Conservation (phyloP, 2,797 vertebrate species). For the Poecilia wingei region DNA sequence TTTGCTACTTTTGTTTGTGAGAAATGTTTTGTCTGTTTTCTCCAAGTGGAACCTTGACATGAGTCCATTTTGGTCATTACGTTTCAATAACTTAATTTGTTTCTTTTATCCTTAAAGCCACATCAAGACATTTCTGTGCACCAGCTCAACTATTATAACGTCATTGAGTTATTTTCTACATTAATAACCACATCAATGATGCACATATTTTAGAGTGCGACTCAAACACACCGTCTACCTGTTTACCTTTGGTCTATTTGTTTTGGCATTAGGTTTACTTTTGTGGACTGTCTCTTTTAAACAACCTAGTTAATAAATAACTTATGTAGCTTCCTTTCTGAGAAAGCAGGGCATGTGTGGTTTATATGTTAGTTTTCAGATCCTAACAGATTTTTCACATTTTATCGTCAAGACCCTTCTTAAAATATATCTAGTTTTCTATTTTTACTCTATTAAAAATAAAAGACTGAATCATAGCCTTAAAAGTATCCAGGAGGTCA, state of each 20-base stretch:
- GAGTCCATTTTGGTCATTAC: not conserved
- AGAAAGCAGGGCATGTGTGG: not conserved
- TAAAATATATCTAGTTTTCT: not conserved
- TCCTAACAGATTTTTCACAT: not conserved
- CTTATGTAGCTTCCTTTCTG: not conserved
- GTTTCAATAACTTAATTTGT: no score
- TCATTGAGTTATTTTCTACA: not conserved
- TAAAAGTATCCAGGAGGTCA: not conserved
- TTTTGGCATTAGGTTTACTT: not conserved
- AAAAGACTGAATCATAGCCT: not conserved
- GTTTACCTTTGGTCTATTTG: not conserved
- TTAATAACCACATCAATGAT: not conserved
- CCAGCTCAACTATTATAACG: not conserved
- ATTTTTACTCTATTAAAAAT: not conserved
- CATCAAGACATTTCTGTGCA: not conserved
- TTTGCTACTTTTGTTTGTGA: not conserved
- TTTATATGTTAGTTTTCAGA: not conserved
- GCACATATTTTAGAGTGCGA: not conserved
- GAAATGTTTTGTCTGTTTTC: not conserved
- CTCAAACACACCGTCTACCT: not conserved
- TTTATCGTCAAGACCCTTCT: not conserved
- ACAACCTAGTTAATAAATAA: constrained; percentile 7
- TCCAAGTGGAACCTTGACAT: not conserved
- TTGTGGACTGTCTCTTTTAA: constrained; percentile 19
- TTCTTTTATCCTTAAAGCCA: no score